Conservation (phyloP, 2,888 invertebrate genomes). For the Microchrysa polita region DNA sequence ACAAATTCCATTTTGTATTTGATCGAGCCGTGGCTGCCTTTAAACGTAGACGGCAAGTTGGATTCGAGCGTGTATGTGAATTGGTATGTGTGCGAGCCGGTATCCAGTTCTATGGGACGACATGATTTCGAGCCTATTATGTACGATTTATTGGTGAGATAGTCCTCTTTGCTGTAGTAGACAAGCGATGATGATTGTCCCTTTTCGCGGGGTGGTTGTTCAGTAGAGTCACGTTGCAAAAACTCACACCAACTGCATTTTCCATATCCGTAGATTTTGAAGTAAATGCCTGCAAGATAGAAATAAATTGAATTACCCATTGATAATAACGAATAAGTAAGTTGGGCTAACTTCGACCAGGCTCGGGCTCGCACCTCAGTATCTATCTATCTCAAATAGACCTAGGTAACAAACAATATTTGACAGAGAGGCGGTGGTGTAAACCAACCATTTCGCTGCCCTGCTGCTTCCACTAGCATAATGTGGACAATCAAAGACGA, state of each 20-base stretch:
- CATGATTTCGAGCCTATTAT: constrained; percentile 60
- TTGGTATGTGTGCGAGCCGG: constrained; percentile 60
- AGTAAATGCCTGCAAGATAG: constrained; percentile 59
- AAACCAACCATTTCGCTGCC: too few relatives aligned
- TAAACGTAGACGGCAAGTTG: constrained; percentile 61
- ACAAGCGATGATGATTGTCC: constrained; percentile 59
- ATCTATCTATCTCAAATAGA: too few relatives aligned
- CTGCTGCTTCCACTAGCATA: too few relatives aligned
- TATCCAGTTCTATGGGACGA: constrained; percentile 56
- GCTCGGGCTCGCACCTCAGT: too few relatives aligned
- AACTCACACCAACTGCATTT: constrained; percentile 64
- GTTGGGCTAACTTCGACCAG: too few relatives aligned
- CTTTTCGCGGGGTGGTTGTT: constrained; percentile 53
- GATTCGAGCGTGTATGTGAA: constrained; percentile 58
- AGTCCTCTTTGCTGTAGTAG: constrained; percentile 62
- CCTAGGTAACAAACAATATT: too few relatives aligned
- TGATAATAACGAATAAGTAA: too few relatives aligned
- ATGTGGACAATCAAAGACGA: too few relatives aligned
- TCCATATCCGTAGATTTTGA: constrained; percentile 62
- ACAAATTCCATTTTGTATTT: constrained; percentile 63
- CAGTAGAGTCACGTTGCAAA: constrained; percentile 57
- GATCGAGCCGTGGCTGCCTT: constrained; percentile 61
- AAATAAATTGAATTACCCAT: too few relatives aligned
- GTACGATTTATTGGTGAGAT: constrained; percentile 59
- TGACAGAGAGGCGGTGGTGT: too few relatives aligned